Base-by-base conservation (phyloP, 1,140 invertebrate genomes). In the Hyposmocoma kahamanoa region DNA sequence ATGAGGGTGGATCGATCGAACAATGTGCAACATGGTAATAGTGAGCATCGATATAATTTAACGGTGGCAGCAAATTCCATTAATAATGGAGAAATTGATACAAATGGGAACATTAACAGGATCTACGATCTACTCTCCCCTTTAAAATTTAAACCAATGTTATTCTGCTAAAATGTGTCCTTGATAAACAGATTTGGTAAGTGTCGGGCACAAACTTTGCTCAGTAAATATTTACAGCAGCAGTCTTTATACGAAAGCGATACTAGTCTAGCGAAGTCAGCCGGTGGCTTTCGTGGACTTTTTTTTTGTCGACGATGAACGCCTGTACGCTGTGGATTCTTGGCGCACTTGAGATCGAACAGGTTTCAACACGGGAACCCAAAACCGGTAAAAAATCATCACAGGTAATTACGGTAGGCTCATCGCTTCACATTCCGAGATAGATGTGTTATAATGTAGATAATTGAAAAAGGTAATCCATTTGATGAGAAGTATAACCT, bases 321-420 rank as follows among this genome's bases (percentile, higher is more conserved):
- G 69, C 57, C 59, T 56, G 55, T 61, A 57, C 59, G 52, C 59
- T 56, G 49, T 70, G 62, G 59, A 64, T 70, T 67, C 67, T 70
- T 62, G 56, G 55, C 53, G 62, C 56, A 59, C 59, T 65, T 58
- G 59, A 59, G 50, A 50, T 46, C 53, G 58, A 82, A 80, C 78
- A 75, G 78, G 78, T 80, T 82, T 72, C 50, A 65, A 71, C 64
- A 60, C 63, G 67, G 63, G 64, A 67, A 67, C 65, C 56, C 59
- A 62, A 65, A 76, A 75, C 70, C 74, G 72, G 72, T 73, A 80
- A 80, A 79, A 64, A 76, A 76, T 72, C 67, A 79, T 72, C 71
- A 62, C 60, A 64, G 62, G 66, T 68, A 78, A 82, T 82, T 82
- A 78, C 72, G 50, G 64, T 67, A 62, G 73, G 58, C 60, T 73